Percentiles rank a stretch among this genome's conserved stretches.
phyloP scores from a whole-genome alignment of 2,797 vertebrate genomes.

The Sparidentex hasta region DNA sequence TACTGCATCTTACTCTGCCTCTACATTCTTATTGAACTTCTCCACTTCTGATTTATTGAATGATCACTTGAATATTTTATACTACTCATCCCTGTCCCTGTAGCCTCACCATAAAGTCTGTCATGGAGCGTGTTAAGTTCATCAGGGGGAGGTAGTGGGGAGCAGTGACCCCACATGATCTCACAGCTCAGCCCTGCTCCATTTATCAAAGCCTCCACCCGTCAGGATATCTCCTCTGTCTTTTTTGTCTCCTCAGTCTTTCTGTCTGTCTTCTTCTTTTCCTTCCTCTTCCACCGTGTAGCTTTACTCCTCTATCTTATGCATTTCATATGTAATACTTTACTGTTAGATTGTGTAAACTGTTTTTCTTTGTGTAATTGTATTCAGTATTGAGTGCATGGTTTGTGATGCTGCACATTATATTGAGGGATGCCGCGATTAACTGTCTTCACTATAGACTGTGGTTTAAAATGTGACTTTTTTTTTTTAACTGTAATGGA shows the following conservation, averaged over 20 bases:
- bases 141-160: conserved; percentile 38
- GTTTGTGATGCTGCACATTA: not conserved
- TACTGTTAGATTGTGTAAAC: not conserved
- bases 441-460: too few species aligned
- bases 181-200: conserved; percentile 32
- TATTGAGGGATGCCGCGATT: too few species aligned
- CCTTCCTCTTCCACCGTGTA: not conserved
- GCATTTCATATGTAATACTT: not conserved
- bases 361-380: not conserved
- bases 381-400: not conserved
- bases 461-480: too few species aligned
- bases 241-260: not conserved
- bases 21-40: not conserved
- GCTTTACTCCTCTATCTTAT: not conserved
- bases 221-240: not conserved
- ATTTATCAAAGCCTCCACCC: conserved; percentile 42
- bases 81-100: not conserved
- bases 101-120: not conserved
- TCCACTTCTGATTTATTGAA: too few species aligned
- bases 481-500: too few species aligned
- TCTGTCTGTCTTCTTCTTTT: not conserved
- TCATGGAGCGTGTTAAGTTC: conserved; percentile 50
- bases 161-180: conserved; percentile 40
- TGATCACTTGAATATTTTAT: not conserved
- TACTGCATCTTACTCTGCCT: not conserved